Evolutionary conservation across 1,140 invertebrate species (phyloP).

Genomic region (Chelonus insularis): DNA sequence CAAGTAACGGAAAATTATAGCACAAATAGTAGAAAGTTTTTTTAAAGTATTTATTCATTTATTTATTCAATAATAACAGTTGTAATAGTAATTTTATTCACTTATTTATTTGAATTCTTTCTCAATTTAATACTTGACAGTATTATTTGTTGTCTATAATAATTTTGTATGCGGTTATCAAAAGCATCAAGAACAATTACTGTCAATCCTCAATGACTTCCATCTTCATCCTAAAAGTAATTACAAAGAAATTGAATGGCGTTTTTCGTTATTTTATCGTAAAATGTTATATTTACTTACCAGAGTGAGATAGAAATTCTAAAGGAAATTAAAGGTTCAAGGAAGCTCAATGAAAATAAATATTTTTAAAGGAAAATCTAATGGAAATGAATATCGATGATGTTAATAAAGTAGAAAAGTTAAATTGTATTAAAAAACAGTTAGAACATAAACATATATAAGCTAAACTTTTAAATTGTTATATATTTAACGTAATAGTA

Average conservation of each 20-base stretch:
- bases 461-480: too few relatives aligned
- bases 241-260: not conserved
- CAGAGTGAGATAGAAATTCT: too few relatives aligned
- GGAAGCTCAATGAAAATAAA: too few relatives aligned
- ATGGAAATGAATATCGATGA: too few relatives aligned
- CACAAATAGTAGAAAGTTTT: constrained; percentile 8
- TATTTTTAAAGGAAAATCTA: too few relatives aligned
- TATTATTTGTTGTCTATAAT: too few relatives aligned
- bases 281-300: not conserved
- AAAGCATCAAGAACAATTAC: not conserved
- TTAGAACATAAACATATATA: too few relatives aligned
- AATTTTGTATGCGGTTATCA: too few relatives aligned
- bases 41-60: constrained; percentile 6
- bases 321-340: too few relatives aligned
- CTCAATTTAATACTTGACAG: not conserved
- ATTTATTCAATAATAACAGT: constrained; percentile 10
- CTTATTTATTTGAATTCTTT: not conserved
- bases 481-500: too few relatives aligned
- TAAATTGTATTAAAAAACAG: too few relatives aligned
- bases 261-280: not conserved
- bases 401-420: too few relatives aligned
- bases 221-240: constrained; percentile 7
- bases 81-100: constrained; percentile 1
- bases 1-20: not conserved
- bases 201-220: not conserved